A percentile compares a stretch with the other conserved stretches of the same genome.
Conservation (phyloP, 2,888 invertebrate genomes). For the Eurytoma californica region DNA sequence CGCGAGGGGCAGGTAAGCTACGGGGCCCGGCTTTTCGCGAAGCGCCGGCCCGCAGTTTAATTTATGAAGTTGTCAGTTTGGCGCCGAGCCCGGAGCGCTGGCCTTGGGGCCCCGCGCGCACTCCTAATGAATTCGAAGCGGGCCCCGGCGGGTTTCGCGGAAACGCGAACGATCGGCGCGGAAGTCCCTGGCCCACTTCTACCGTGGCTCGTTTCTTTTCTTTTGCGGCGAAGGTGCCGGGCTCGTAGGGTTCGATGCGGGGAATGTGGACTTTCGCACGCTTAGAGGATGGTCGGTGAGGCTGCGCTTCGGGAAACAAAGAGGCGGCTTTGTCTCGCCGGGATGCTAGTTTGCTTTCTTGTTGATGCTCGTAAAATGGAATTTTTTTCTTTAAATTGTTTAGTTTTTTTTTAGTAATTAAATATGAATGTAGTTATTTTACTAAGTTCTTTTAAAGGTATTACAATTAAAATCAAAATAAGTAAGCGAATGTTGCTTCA, state of each 20-base stretch:
- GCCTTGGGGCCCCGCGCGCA: conserved; percentile 25
- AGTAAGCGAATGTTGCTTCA: too few relatives aligned
- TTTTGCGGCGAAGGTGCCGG: background rate
- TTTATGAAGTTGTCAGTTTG: conserved; percentile 57
- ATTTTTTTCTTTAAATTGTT: background rate
- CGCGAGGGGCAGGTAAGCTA: too few relatives aligned
- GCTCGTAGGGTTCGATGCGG: background rate
- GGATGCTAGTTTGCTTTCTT: background rate
- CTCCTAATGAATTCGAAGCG: conserved; percentile 59
- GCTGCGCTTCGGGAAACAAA: background rate
- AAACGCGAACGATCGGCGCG: conserved; percentile 25
- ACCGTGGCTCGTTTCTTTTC: background rate
- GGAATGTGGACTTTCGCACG: background rate
- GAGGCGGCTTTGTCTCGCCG: background rate
- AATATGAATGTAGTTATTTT: too few relatives aligned
- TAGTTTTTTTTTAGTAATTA: too few relatives aligned
- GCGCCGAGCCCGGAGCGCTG: conserved; percentile 32
- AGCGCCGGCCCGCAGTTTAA: conserved; percentile 26
- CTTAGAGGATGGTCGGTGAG: background rate
- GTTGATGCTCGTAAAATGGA: background rate
- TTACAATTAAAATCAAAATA: too few relatives aligned
- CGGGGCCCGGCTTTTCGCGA: too few relatives aligned
- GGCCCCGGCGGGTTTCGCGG: conserved; percentile 53
- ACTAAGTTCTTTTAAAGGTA: too few relatives aligned
- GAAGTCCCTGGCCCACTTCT: conserved; percentile 35